Conservation (phyloP, 2,888 invertebrate species). For the Microplitis manilae region DNA sequence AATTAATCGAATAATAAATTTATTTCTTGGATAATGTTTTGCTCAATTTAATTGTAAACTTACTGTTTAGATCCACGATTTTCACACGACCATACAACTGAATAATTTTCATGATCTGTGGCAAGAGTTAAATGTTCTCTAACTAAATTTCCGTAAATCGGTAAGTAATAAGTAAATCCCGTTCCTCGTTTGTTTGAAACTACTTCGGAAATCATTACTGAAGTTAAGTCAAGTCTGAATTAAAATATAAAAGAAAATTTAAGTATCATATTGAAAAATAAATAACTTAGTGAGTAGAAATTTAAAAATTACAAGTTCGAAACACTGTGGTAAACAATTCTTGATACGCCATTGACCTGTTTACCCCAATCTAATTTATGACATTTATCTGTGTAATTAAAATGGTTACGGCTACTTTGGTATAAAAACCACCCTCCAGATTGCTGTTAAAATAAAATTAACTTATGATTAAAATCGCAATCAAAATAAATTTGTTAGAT, state of each 20-base stretch:
- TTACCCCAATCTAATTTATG: background rate
- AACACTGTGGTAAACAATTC: background rate
- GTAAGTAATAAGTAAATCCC: background rate
- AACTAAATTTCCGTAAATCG: background rate
- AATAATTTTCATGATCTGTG: background rate
- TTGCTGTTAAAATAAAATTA: no score
- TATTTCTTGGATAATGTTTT: background rate
- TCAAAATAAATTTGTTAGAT: no score
- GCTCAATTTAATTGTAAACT: background rate
- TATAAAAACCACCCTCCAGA: background rate
- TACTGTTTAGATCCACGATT: background rate
- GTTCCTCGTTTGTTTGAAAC: background rate
- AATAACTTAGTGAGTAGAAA: no score
- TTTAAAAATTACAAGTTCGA: background rate
- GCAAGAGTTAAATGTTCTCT: background rate
- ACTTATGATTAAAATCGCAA: no score
- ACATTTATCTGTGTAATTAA: background rate
- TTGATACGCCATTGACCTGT: background rate
- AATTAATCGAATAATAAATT: background rate
- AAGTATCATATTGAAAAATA: no score
- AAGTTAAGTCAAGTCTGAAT: no score
- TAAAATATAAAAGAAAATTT: no score
- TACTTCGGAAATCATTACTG: background rate
- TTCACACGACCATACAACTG: background rate
- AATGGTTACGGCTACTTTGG: background rate